phyloP scores from a whole-genome alignment of 2,888 invertebrate species.

The Gymnosoma rotundatum region DNA sequence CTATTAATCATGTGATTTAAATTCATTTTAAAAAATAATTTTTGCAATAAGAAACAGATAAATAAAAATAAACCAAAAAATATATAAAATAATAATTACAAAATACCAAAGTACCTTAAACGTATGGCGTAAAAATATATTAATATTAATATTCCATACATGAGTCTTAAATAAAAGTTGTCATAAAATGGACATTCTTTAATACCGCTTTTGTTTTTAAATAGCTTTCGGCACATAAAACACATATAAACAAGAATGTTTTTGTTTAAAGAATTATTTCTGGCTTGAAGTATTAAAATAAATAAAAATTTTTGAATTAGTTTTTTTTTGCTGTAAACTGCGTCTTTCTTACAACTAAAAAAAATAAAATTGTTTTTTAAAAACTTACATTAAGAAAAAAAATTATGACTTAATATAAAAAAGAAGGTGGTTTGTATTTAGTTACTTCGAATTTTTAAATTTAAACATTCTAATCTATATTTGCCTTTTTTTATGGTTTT shows the following conservation, averaged over 20 bases:
- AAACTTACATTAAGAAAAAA: neutral
- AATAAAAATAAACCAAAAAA: no score
- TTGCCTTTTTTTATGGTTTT: conserved; percentile 21
- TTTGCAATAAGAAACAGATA: no score
- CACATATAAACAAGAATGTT: conserved; percentile 48
- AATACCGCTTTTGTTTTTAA: conserved; percentile 1
- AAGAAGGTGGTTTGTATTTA: neutral
- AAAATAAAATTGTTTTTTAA: neutral
- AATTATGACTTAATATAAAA: neutral
- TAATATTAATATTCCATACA: conserved; percentile 57
- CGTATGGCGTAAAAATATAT: no score
- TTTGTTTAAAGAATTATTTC: conserved; percentile 44
- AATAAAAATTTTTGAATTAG: conserved; percentile 15
- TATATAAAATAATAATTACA: no score
- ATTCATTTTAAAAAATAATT: no score
- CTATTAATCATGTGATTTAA: no score
- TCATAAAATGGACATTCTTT: conserved; percentile 20
- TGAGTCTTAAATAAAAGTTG: neutral
- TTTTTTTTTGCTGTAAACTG: neutral
- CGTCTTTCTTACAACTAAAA: neutral
- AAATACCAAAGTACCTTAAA: no score
- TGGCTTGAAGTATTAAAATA: conserved; percentile 20
- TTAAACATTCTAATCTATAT: conserved; percentile 52
- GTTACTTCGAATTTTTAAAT: neutral
- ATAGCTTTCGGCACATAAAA: conserved; percentile 56